These are phyloP conservation scores for Pipistrellus pipistrellus DNA, from an alignment of 2,797 vertebrate species.

Conservation along the genomic window DNA sequence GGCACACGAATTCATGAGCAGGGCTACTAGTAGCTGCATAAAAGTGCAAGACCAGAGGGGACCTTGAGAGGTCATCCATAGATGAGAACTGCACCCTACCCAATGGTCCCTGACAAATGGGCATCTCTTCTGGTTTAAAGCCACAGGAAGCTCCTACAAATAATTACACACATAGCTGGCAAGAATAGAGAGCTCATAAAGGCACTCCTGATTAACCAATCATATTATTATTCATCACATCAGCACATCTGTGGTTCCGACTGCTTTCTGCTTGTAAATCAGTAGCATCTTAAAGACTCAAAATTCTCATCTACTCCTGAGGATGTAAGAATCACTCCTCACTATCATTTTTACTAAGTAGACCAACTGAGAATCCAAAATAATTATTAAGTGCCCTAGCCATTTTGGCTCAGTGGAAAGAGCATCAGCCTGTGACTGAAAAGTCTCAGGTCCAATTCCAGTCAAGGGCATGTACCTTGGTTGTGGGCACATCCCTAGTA, in stretches of 20 bases:
- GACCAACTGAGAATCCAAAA: neutral
- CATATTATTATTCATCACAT: conserved; percentile 56
- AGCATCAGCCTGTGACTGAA: no score
- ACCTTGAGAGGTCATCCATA: neutral
- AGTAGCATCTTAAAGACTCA: conserved; percentile 40
- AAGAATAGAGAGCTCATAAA: conserved; percentile 14
- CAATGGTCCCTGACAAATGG: conserved; percentile 61
- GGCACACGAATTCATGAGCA: no score
- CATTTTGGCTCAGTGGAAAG: no score
- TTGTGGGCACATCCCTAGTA: no score
- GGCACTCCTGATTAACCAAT: conserved; percentile 18
- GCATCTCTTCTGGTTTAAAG: conserved; percentile 40
- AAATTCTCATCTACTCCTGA: conserved; percentile 22
- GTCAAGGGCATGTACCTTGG: no score
- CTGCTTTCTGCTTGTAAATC: conserved; percentile 46
- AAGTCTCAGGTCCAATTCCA: no score
- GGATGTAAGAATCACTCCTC: neutral
- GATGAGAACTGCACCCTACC: neutral
- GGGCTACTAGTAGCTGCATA: neutral
- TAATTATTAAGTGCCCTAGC: neutral
- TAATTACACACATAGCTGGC: conserved; percentile 58
- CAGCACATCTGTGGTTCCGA: neutral
- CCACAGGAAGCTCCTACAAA: conserved; percentile 43
- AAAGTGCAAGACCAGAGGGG: neutral
- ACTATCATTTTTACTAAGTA: neutral